These are phyloP conservation scores for Lonchura striata DNA, from an alignment of 2,113 vertebrate species.

Conservation along the genomic window DNA sequence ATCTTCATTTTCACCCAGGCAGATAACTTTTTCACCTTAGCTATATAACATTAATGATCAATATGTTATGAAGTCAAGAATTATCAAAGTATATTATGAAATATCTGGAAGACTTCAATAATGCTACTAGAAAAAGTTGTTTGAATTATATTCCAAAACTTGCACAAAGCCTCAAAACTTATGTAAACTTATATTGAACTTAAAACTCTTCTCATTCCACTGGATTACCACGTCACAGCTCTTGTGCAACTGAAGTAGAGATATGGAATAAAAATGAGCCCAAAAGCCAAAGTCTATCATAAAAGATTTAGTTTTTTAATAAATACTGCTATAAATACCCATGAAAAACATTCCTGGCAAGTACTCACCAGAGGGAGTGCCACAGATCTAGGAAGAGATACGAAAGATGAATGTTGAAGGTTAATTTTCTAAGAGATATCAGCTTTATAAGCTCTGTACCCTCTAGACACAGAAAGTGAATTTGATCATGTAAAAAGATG, in stretches of 20 bases:
- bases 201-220: neutral
- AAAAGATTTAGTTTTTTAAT: neutral
- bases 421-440: constrained; percentile 43
- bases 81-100: neutral
- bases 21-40: neutral
- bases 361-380: constrained; percentile 18
- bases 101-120: neutral
- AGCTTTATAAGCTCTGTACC: constrained; percentile 19
- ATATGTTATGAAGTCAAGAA: neutral
- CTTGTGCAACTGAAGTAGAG: constrained; percentile 1
- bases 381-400: constrained; percentile 47
- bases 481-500: neutral
- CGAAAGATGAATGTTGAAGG: constrained; percentile 12
- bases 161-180: neutral
- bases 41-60: neutral
- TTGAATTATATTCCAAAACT: neutral
- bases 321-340: constrained; percentile 49
- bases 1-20: neutral
- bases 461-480: constrained; percentile 15
- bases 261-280: constrained; percentile 34
- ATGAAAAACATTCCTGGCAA: constrained; percentile 42
- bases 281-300: constrained; percentile 39
- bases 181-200: neutral
- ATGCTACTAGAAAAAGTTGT: neutral
- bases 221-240: neutral